Conservation (phyloP, 1,140 invertebrate genomes). For the Marisa cornuarietis region DNA sequence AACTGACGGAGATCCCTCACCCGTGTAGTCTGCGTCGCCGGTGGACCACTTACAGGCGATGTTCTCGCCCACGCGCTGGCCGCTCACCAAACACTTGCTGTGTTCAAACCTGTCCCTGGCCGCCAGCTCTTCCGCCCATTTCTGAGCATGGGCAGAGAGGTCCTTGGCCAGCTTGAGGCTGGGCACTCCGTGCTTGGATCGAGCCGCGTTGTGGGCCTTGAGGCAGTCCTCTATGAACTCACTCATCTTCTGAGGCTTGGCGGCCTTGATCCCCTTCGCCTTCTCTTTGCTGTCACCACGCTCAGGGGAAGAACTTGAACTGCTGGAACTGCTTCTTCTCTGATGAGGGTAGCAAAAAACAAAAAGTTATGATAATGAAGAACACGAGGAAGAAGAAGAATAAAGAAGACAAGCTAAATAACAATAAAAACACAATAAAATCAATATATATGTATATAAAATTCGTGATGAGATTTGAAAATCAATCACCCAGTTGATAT, state of each 20-base stretch:
- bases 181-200: constrained; percentile 76
- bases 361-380: no score
- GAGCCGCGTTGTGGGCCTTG: constrained; percentile 79
- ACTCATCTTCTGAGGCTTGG: constrained; percentile 25
- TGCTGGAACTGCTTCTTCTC: no score
- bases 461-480: no score
- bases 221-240: constrained; percentile 49
- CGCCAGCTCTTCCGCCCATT: constrained; percentile 85
- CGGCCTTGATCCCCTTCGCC: no score
- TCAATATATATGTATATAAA: no score
- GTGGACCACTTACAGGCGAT: constrained; percentile 56
- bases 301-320: no score
- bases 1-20: constrained; percentile 3
- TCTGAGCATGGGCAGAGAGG: constrained; percentile 69
- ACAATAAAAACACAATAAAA: no score
- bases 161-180: constrained; percentile 49
- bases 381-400: no score
- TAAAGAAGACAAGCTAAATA: no score
- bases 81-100: constrained; percentile 69
- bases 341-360: no score
- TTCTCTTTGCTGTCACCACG: no score
- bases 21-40: constrained; percentile 21
- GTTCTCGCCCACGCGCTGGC: constrained; percentile 58
- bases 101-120: constrained; percentile 81
- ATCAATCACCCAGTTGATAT: no score